Conservation (phyloP, 2,888 invertebrate species). For the Pristionchus mayeri region DNA sequence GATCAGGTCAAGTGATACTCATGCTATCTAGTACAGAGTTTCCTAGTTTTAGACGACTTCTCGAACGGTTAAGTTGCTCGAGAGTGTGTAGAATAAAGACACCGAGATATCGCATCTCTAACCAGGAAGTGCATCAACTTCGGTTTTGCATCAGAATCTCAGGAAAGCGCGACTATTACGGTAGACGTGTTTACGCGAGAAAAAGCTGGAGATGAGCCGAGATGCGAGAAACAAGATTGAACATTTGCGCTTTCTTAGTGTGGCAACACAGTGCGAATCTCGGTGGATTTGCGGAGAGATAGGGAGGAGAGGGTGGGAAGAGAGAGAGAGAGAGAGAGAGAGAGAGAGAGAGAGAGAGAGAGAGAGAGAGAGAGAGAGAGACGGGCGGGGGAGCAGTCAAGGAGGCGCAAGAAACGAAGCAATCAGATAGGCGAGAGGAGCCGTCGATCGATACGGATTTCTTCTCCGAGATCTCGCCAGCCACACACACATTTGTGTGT, state of each 20-base stretch:
- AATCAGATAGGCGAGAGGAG: neutral
- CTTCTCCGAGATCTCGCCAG: slow-evolving; percentile 19
- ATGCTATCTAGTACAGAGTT: too few species aligned
- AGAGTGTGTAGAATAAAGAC: too few species aligned
- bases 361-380: neutral
- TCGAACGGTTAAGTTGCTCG: too few species aligned
- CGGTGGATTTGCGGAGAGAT: neutral
- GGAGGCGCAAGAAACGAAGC: slow-evolving; percentile 6
- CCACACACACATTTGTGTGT: slow-evolving; percentile 18
- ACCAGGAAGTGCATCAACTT: too few species aligned
- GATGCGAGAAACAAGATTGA: slow-evolving; percentile 27
- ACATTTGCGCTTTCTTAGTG: neutral
- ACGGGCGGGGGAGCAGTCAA: too few species aligned
- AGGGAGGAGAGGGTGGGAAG: too few species aligned
- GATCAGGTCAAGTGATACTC: neutral
- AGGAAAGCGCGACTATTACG: neutral
- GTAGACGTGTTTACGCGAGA: neutral
- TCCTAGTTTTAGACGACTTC: too few species aligned
- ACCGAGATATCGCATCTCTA: too few species aligned
- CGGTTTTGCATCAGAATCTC: too few species aligned
- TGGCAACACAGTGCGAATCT: slow-evolving; percentile 23
- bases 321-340: neutral
- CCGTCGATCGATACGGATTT: slow-evolving; percentile 26
- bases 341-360: neutral
- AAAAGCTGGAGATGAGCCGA: neutral